Base-by-base conservation (phyloP, 2,797 vertebrate species). In the Chloroceryle inda region DNA sequence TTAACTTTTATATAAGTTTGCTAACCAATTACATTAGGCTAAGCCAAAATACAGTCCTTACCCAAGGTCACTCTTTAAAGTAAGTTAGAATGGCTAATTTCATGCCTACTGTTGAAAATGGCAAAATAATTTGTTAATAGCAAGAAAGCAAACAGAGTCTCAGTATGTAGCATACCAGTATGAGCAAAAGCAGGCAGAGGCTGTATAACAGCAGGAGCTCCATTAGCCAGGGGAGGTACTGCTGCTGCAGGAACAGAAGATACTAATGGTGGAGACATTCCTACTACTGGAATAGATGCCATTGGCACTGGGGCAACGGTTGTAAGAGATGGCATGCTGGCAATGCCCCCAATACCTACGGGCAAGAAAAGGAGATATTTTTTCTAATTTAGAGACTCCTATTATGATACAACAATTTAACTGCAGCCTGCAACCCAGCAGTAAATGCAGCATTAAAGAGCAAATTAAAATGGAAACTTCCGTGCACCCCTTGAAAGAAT, bases 261-360 rank as follows among this genome's bases (percentile, higher is more conserved):
- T 69, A 99, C 98, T 61, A 99, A 97, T 0, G 99, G 99, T 37
- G 99, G 99, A 59, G 99, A 99, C 97, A 99, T 98, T 58, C 99
- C 99, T 20, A 99, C 98, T 33, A 98, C 98, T 15, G 98, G 98
- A 84, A 99, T 98, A 73, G 99, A 98, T 17, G 99, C 98, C 94
- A 99, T 98, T 92, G 99, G 99, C 95, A 99, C 98, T 2, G 99
- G 98, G 95, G 99, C 98, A 88, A 99, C 98, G 23, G 94, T 98
- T 76, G 98, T 97, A 40, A 99, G 98, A 20, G 99, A 94, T 4
- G 99, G 94, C 94, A 99, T 98, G 90, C 97, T 97, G 84, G 98
- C 92, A 50, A 99, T 98, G 73, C 98, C 97, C 86, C 99, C 98
- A 93, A 99, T 98, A 92, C 99, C 99, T 99, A 94, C 3, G 37